Percentiles rank a stretch among this genome's conserved stretches.
Evolutionary conservation across 92 coral and sea anemone species (phyloP).

Genomic region (Zoanthus solanderi): DNA sequence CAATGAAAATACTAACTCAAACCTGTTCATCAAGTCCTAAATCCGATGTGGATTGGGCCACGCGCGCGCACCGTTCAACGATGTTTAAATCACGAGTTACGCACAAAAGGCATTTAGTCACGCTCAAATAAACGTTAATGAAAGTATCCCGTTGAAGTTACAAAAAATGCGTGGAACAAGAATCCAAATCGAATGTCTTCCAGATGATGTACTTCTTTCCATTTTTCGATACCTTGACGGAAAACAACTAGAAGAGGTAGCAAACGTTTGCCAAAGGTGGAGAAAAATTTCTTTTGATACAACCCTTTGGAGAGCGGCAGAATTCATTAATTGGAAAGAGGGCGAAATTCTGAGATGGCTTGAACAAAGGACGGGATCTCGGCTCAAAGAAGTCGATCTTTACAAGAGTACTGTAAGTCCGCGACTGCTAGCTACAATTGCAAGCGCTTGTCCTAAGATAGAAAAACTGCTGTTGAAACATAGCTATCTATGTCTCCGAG

Average conservation of each 20-base stretch:
- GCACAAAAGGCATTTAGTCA: conserved; percentile 7
- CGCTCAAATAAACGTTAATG: conserved; percentile 19
- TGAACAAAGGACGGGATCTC: conserved; percentile 47
- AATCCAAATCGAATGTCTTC: conserved; percentile 28
- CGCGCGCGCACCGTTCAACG: conserved; percentile 23
- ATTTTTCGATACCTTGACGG: conserved; percentile 36
- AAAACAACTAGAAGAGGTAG: conserved; percentile 38
- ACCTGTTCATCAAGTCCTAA: too few species aligned
- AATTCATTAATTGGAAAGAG: conserved; percentile 52
- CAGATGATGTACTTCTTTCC: conserved; percentile 34
- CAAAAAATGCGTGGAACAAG: conserved; percentile 26
- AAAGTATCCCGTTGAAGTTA: neutral
- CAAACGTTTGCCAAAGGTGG: conserved; percentile 78
- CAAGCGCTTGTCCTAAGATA: conserved; percentile 40
- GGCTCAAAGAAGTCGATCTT: conserved; percentile 40
- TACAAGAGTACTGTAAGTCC: conserved; percentile 19
- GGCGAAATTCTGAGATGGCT: conserved; percentile 38
- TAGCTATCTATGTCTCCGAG: conserved; percentile 18
- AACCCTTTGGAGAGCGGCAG: conserved; percentile 66
- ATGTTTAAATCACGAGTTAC: conserved; percentile 43
- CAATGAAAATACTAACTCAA: too few species aligned
- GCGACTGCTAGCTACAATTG: conserved; percentile 10
- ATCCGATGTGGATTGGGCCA: neutral
- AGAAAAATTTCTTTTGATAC: conserved; percentile 70
- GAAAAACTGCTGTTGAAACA: conserved; percentile 30